phyloP scores from a whole-genome alignment of 1,140 invertebrate species.

The Proales similis region DNA sequence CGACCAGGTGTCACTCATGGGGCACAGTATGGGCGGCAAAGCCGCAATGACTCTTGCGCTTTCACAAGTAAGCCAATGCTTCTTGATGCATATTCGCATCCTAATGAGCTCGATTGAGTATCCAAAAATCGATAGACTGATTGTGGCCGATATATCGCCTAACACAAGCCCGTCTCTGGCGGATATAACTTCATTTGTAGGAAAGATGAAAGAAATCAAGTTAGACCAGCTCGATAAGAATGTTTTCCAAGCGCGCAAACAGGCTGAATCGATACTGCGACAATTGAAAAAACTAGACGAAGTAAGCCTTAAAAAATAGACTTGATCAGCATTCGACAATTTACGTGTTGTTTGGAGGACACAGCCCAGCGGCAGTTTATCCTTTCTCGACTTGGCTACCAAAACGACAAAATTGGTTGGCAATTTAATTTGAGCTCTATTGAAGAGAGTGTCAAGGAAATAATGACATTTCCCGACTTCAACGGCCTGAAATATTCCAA shows the following conservation, averaged over 20 bases:
- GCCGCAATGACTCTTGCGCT: constrained; percentile 16
- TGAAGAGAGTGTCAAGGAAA: constrained; percentile 1
- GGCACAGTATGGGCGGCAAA: constrained; percentile 38
- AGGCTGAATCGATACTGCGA: constrained; percentile 12
- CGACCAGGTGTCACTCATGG: constrained; percentile 32
- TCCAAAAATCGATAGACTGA: constrained; percentile 2
- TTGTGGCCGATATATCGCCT: constrained; percentile 34
- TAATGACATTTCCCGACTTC: constrained; percentile 36
- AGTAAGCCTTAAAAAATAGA: constrained; percentile 4
- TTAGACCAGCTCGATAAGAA: background rate
- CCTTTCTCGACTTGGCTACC: background rate
- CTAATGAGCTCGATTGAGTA: background rate
- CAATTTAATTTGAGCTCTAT: constrained; percentile 17
- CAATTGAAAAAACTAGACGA: background rate
- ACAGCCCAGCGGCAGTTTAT: constrained; percentile 17
- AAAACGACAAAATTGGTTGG: constrained; percentile 12
- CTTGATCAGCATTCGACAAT: background rate
- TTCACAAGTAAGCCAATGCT: background rate
- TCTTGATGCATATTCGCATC: background rate
- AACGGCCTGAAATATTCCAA: background rate
- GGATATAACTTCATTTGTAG: constrained; percentile 16
- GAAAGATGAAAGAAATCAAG: constrained; percentile 27
- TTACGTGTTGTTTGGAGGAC: background rate
- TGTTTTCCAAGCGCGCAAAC: constrained; percentile 2
- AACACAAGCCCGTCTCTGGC: constrained; percentile 11